Conservation (phyloP, 2,888 invertebrate genomes). For the Pristionchus entomophagus region DNA sequence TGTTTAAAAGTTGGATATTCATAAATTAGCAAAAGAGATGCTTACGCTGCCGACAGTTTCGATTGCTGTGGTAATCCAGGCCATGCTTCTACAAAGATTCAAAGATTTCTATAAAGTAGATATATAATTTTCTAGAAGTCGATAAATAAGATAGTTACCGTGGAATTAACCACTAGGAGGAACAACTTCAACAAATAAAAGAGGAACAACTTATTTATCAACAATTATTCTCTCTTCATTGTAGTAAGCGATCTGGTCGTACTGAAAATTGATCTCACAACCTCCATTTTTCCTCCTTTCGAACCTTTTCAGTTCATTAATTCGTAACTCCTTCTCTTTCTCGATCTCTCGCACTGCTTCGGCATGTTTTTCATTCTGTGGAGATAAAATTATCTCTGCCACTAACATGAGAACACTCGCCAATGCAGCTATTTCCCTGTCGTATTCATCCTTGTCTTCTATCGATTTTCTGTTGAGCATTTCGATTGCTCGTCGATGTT, state of each 20-base stretch:
- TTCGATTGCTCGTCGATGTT: not conserved
- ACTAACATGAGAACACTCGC: not conserved
- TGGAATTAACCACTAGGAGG: not conserved
- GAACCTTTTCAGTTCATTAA: not conserved
- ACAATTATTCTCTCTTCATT: no score
- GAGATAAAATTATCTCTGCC: not conserved
- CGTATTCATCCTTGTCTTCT: not conserved
- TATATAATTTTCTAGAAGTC: not conserved
- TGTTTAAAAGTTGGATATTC: not conserved
- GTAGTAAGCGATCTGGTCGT: no score
- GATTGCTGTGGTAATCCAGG: not conserved
- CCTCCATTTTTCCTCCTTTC: not conserved
- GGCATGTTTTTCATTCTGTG: not conserved
- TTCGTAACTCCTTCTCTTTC: not conserved
- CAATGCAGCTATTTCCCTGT: not conserved
- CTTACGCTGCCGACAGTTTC: not conserved
- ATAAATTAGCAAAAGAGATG: not conserved
- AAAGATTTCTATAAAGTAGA: no score
- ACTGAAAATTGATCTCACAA: not conserved
- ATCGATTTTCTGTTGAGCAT: not conserved
- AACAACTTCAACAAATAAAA: not conserved
- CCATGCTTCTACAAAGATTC: no score
- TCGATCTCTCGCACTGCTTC: not conserved
- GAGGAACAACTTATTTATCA: no score
- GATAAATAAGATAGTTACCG: not conserved